Evolutionary conservation across 2,113 vertebrate species (phyloP), one percentile per base, ranked within the genome.

Genomic region (Podarcis raffonei): DNA sequence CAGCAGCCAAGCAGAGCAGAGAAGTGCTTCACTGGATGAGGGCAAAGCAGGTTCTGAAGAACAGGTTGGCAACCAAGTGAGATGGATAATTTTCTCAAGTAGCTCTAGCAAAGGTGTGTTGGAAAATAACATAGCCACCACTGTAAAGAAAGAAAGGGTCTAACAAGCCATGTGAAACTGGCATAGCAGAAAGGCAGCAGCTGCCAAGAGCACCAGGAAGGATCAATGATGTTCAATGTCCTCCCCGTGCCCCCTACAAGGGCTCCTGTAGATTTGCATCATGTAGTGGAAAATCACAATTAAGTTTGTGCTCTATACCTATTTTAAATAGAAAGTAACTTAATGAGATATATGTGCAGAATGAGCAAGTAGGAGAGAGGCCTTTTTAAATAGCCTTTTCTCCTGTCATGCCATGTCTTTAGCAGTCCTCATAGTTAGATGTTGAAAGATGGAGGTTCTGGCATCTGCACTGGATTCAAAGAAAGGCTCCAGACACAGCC

Each of bases 71-170:
- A 84, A 83, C 95, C 97, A 97, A 81, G 97, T 97, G 85, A 95
- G 92, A 3, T 96, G 93, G 81, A 98, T 93, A 89, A 97, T 78
- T 78, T 97, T 96, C 96, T 99, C 97, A 91, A 99, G 97, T 92
- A 98, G 96, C 87, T 97, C 96, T 68, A 99, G 95, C 93, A 99
- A 96, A 87, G 96, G 88, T 18, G 95, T 94, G 2, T 97, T 98
- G 93, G 98, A 98, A 90, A 99, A 97, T 91, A 99, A 94, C 94
- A 98, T 97, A 82, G 97, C 98, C 87, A 98, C 96, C 79, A 97
- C 99, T 98, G 85, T 0, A 5, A 27, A 85, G 48, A n/a, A 90
- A 72, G 85, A 90, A 89, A 85, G 7, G 35, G 86, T 11, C 23
- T 32, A 48, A 27, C 7, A 79, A 37, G 32, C 25, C 27, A 18